Base-by-base conservation (phyloP, 1,140 invertebrate species). In the Leptinotarsa undecemlineata region DNA sequence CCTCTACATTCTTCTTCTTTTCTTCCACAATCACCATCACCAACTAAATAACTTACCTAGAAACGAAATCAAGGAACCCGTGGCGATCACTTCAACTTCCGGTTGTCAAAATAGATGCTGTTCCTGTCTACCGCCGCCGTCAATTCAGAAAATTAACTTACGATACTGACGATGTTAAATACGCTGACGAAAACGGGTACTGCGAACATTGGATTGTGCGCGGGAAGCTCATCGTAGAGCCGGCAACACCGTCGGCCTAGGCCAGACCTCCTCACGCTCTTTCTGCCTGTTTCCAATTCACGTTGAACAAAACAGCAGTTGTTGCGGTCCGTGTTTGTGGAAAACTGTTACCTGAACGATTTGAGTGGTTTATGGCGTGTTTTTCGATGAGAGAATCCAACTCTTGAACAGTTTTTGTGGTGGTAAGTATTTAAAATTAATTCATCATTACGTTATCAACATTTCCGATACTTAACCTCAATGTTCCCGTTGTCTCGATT, bases 101-200 rank as follows among this genome's bases (percentile, higher is more conserved):
- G 23, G 62, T 67, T 42, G 64, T 67, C 64, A 67, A 67, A 57
- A 17, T 57, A 57, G 51, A 57, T 4, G 15, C n/a, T 19, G 51
- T 14, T 57, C n/a, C 51, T 19, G 51, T 57, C 51, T 14, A 19
- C n/a, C 4, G n/a, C n/a, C 15, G n/a, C n/a, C n/a, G 51, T 64
- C 62, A 20, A 26, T 64, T 23, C 47, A 26, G 20, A 69, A 69
- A 69, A 69, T 69, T 69, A 69, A 48, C 68, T 48, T 69, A 69
- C 33, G 68, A 69, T 69, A 69, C 68, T 69, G 68, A 69, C 68
- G 68, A 69, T 48, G 68, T 69, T 69, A 69, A 69, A 69, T 69
- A 42, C 48, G 68, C 68, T 69, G 68, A 69, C 68, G 48, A 69
- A 69, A 69, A 51, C 68, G 68, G 48, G 68, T 69, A 69, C 68